These are phyloP conservation scores for Acinonyx jubatus DNA, from an alignment of 2,113 vertebrate genomes.

Conservation along the genomic window DNA sequence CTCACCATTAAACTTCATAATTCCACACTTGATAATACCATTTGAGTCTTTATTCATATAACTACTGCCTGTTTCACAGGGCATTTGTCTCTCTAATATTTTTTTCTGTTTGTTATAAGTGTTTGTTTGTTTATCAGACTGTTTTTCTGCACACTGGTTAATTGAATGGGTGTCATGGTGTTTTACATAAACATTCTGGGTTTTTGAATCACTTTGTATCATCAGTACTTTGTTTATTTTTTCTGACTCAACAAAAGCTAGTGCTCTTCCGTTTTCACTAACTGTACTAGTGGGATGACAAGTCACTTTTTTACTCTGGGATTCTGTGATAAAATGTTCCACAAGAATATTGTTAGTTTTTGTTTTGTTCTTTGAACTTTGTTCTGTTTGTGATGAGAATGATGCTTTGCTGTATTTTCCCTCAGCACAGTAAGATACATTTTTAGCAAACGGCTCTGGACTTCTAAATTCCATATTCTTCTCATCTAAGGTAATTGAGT, in stretches of 20 bases:
- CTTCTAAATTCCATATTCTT: slow-evolving; percentile 60
- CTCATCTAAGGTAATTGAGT: slow-evolving; percentile 30
- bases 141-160: background rate
- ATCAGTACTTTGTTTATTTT: background rate
- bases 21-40: slow-evolving; percentile 19
- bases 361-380: slow-evolving; percentile 23
- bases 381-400: slow-evolving; percentile 14
- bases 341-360: background rate
- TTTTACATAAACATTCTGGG: slow-evolving; percentile 38
- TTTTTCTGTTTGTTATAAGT: slow-evolving; percentile 29
- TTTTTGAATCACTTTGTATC: slow-evolving; percentile 43
- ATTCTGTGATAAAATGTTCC: background rate
- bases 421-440: slow-evolving; percentile 1
- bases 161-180: background rate
- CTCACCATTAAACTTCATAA: slow-evolving; percentile 10
- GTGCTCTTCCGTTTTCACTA: background rate
- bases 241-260: background rate
- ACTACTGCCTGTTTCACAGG: background rate
- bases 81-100: background rate
- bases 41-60: background rate
- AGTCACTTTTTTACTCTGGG: slow-evolving; percentile 9
- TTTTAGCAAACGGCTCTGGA: slow-evolving; percentile 36
- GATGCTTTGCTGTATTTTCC: slow-evolving; percentile 53
- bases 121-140: slow-evolving; percentile 19
- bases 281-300: slow-evolving; percentile 11